phyloP scores from a whole-genome alignment of 2,113 vertebrate species.

The Microcebus ravelobensis region DNA sequence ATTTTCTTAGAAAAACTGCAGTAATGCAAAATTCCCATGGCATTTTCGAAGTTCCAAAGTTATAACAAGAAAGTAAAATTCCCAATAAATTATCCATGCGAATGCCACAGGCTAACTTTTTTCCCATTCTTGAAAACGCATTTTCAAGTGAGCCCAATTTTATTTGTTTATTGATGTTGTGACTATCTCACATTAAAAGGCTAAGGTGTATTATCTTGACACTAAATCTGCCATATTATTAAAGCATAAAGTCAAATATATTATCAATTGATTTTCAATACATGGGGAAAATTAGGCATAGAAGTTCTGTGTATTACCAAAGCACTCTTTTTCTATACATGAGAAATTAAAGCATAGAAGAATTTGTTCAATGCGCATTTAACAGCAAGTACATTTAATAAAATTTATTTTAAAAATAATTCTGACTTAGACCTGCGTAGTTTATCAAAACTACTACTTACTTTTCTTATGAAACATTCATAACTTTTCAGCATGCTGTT shows the following conservation, averaged over 20 bases:
- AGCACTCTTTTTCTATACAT: background rate
- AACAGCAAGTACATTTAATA: background rate
- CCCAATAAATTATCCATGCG: background rate
- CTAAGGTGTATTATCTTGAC: background rate
- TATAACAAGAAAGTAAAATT: background rate
- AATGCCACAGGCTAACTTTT: background rate
- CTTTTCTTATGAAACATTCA: background rate
- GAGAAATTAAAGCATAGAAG: background rate
- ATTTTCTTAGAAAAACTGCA: background rate
- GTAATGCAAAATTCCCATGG: background rate
- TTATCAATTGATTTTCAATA: background rate
- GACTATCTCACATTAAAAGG: background rate
- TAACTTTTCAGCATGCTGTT: background rate
- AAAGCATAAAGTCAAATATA: background rate
- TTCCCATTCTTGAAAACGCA: background rate
- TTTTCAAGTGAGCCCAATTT: background rate
- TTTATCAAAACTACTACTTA: background rate
- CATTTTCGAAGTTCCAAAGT: background rate
- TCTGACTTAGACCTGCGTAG: background rate
- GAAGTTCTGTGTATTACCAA: background rate
- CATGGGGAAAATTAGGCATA: background rate
- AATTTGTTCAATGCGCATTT: background rate
- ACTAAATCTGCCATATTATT: background rate
- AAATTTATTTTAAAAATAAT: constrained; percentile 14
- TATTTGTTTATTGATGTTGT: background rate